Conservation (phyloP, 2,888 invertebrate species). For the Apotomis turbidana region DNA sequence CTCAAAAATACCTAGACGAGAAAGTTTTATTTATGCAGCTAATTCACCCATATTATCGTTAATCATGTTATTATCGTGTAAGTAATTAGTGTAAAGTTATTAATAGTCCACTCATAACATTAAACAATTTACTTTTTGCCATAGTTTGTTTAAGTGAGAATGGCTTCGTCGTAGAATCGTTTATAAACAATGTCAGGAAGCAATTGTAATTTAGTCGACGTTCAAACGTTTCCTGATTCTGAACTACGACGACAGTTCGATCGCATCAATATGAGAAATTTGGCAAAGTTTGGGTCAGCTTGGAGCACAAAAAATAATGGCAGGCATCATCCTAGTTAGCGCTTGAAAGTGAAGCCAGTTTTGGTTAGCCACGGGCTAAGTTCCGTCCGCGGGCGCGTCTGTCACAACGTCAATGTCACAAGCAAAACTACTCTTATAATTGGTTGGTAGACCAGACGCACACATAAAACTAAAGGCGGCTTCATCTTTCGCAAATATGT, state of each 20-base stretch:
- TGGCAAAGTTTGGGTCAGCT: neutral
- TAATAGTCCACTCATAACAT: slow-evolving; percentile 33
- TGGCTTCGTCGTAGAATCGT: slow-evolving; percentile 53
- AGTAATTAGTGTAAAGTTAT: slow-evolving; percentile 29
- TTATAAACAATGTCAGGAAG: slow-evolving; percentile 68
- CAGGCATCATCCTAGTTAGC: no score
- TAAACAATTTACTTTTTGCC: slow-evolving; percentile 35
- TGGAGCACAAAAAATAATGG: neutral
- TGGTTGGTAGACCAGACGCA: no score
- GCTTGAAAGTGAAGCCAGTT: no score
- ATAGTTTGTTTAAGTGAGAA: slow-evolving; percentile 47
- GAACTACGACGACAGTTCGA: slow-evolving; percentile 6
- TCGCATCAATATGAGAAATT: neutral
- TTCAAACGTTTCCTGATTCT: slow-evolving; percentile 48
- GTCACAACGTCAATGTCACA: no score
- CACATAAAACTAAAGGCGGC: no score
- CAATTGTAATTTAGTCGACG: slow-evolving; percentile 59
- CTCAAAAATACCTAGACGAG: neutral
- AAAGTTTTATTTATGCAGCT: slow-evolving; percentile 8
- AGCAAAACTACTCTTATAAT: no score
- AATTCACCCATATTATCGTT: slow-evolving; percentile 8
- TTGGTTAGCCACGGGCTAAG: no score
- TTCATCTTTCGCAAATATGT: no score
- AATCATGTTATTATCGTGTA: slow-evolving; percentile 9
- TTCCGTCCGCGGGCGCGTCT: no score